Percentiles rank a stretch among this genome's conserved stretches.
These are phyloP conservation scores for Agrotis clavis DNA, from an alignment of 2,888 invertebrate genomes.

Conservation along the genomic window DNA sequence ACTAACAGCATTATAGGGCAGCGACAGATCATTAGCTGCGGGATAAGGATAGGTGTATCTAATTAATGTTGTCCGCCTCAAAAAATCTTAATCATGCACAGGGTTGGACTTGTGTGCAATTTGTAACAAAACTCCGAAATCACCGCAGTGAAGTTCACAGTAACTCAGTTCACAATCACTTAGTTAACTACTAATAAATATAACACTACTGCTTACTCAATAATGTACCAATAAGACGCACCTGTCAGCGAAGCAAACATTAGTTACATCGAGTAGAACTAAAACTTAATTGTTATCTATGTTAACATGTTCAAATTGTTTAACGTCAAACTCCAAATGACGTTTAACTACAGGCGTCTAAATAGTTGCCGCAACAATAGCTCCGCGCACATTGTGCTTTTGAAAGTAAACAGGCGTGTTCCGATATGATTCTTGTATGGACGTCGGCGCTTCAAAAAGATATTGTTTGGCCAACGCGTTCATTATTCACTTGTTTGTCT, in stretches of 20 bases:
- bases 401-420: constrained; percentile 56
- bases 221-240: constrained; percentile 1
- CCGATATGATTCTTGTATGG: constrained; percentile 39
- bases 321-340: constrained; percentile 42
- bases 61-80: constrained; percentile 13
- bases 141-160: background rate
- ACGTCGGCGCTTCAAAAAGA: constrained; percentile 49
- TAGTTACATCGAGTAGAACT: constrained; percentile 31
- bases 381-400: constrained; percentile 40
- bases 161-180: constrained; percentile 1
- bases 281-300: constrained; percentile 44
- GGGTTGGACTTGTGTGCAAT: background rate
- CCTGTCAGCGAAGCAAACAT: constrained; percentile 41
- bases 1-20: constrained; percentile 14
- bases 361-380: constrained; percentile 47
- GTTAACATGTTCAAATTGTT: constrained; percentile 43
- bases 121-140: constrained; percentile 12
- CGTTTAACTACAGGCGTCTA: constrained; percentile 27
- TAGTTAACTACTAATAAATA: constrained; percentile 16
- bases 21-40: background rate
- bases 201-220: constrained; percentile 1
- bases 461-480: constrained; percentile 52
- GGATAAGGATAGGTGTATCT: constrained; percentile 22
- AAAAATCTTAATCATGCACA: background rate
- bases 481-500: constrained; percentile 66